Evolutionary conservation across 1,140 invertebrate genomes (phyloP).

Genomic region (Cryptotermes secundus): DNA sequence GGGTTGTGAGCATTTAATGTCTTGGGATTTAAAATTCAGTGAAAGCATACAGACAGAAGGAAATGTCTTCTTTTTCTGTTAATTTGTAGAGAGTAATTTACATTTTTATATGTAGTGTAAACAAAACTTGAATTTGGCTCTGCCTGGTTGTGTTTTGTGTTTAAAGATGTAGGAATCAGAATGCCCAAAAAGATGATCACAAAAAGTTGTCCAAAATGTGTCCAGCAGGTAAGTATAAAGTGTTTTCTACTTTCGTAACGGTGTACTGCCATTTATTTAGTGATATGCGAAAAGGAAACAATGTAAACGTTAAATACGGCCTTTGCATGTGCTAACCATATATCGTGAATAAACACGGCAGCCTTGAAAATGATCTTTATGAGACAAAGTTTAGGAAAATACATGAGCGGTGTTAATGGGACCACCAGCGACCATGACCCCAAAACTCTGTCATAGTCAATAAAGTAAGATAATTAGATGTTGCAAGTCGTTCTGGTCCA

Average conservation of each 20-base stretch:
- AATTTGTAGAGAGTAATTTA: too few species aligned
- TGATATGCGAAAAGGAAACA: neutral
- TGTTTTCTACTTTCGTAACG: neutral
- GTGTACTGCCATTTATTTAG: neutral
- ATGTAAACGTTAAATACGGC: too few species aligned
- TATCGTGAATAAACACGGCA: too few species aligned
- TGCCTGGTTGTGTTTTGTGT: neutral
- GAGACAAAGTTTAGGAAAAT: neutral
- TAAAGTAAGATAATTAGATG: too few species aligned
- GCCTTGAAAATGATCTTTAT: neutral
- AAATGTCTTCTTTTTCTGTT: too few species aligned
- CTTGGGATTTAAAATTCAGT: too few species aligned
- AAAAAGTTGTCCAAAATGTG: slow-evolving; percentile 62
- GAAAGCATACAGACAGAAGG: too few species aligned
- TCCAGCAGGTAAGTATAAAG: slow-evolving; percentile 53
- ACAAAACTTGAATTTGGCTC: neutral
- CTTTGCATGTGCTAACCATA: too few species aligned
- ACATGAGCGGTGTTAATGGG: slow-evolving; percentile 27
- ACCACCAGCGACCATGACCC: too few species aligned
- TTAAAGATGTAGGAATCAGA: neutral
- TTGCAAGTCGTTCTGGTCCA: too few species aligned
- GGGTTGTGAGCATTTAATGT: too few species aligned
- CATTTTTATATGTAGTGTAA: neutral
- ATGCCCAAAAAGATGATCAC: slow-evolving; percentile 52
- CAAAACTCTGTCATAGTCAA: too few species aligned